Percentiles rank a stretch among this genome's conserved stretches.
Evolutionary conservation across 2,797 vertebrate genomes (phyloP).

Genomic region (Lacerta agilis): DNA sequence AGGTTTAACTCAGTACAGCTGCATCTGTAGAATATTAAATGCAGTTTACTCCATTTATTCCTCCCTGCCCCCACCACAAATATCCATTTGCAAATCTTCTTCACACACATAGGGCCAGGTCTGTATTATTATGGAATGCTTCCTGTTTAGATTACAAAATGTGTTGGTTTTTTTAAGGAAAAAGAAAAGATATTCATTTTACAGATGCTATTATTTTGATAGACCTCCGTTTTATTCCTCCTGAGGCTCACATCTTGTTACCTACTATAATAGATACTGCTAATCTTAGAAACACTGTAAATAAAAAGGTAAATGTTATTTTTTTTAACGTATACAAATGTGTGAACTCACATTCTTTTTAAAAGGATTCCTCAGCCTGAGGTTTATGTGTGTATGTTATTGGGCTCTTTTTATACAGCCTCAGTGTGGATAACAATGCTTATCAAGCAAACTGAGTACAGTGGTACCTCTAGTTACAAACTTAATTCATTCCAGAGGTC

Average conservation of each 20-base stretch:
- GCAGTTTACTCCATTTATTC: rapidly evolving
- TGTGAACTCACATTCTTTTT: background rate
- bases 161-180: too few relatives aligned
- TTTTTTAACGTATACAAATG: background rate
- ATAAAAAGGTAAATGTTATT: background rate
- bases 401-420: background rate
- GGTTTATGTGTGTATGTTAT: background rate
- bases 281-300: background rate
- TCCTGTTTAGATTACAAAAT: background rate
- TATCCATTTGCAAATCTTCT: rapidly evolving
- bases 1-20: background rate
- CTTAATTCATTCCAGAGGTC: too few relatives aligned
- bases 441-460: background rate
- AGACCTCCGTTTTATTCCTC: constrained; percentile 1
- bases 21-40: background rate
- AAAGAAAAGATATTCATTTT: rapidly evolving
- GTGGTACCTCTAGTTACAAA: too few relatives aligned
- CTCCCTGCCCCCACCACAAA: rapidly evolving
- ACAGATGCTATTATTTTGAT: background rate
- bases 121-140: background rate
- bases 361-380: background rate
- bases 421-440: background rate
- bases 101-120: rapidly evolving
- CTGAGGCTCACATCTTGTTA: background rate
- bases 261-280: background rate